Base-by-base conservation (phyloP, 2,888 invertebrate species). In the Pristionchus fissidentatus region DNA sequence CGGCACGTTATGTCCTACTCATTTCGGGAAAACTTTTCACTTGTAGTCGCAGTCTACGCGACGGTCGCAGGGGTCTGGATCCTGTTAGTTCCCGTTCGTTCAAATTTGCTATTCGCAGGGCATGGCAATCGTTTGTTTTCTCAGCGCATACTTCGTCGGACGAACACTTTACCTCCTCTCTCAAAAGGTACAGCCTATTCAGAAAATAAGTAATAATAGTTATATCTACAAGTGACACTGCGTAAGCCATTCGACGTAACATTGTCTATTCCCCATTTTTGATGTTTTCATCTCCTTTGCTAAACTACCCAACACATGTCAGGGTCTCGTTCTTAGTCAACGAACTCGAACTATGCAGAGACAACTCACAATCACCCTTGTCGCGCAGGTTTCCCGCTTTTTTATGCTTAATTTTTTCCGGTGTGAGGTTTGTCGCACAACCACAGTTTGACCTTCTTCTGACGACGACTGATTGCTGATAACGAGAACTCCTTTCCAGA, bases 111-210 rank as follows among this genome's bases (percentile, higher is more conserved):
- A n/a, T n/a, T n/a, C n/a, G n/a, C n/a, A 70, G 70, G 70, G 70
- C n/a, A 70, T 70, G 70, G 41, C 41, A 0, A 13, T 70, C 3
- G 41, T 70, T 13, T 38, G 38, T 1, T 70, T 32, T 3, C 26
- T 70, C 0, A 41, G 70, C 10, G 26, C 7, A 0, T 70, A 41
- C 15, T 70, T 70, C 70, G 38, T 70, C 26, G 70, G 10, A 1
- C 70, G 43, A 38, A 70, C 70, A 0, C 43, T 70, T n/a, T 41
- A 70, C 26, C 70, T 70, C n/a, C 70, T 70, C 1, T 70, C 70
- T n/a, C n/a, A n/a, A n/a, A n/a, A n/a, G n/a, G n/a, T n/a, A n/a
- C n/a, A n/a, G n/a, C n/a, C n/a, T n/a, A n/a, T n/a, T n/a, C n/a
- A n/a, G n/a, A n/a, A n/a, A n/a, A n/a, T n/a, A n/a, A n/a, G n/a